phyloP scores from a whole-genome alignment of 2,797 vertebrate genomes.

The Peromyscus aztecus region DNA sequence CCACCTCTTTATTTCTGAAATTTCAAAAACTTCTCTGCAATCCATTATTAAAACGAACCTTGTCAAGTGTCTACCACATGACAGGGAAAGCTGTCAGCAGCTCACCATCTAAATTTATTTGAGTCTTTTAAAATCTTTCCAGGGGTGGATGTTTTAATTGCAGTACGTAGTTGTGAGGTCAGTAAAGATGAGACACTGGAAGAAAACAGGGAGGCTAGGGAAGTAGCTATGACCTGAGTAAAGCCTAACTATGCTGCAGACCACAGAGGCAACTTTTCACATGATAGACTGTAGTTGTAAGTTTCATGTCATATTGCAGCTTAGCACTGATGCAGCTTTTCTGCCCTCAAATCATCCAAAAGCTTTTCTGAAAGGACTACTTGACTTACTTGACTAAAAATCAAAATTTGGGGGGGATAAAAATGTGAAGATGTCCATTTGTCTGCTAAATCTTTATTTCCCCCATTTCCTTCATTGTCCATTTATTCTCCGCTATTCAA shows the following conservation, averaged over 20 bases:
- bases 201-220: neutral
- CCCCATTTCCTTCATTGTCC: neutral
- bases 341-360: neutral
- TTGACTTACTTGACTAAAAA: neutral
- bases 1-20: neutral
- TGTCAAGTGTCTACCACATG: neutral
- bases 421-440: neutral
- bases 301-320: neutral
- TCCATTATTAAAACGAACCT: neutral
- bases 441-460: slow-evolving; percentile 11
- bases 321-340: neutral
- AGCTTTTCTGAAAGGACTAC: neutral
- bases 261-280: neutral
- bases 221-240: neutral
- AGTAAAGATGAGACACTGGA: neutral
- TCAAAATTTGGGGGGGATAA: neutral
- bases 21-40: slow-evolving; percentile 34
- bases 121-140: slow-evolving; percentile 9
- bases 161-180: neutral
- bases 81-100: neutral
- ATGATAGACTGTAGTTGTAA: neutral
- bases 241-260: neutral
- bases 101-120: slow-evolving; percentile 26
- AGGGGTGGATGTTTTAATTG: neutral
- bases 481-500: neutral